Evolutionary conservation across 2,113 vertebrate genomes (phyloP).

Genomic region (Myanophis thanlyinensis): DNA sequence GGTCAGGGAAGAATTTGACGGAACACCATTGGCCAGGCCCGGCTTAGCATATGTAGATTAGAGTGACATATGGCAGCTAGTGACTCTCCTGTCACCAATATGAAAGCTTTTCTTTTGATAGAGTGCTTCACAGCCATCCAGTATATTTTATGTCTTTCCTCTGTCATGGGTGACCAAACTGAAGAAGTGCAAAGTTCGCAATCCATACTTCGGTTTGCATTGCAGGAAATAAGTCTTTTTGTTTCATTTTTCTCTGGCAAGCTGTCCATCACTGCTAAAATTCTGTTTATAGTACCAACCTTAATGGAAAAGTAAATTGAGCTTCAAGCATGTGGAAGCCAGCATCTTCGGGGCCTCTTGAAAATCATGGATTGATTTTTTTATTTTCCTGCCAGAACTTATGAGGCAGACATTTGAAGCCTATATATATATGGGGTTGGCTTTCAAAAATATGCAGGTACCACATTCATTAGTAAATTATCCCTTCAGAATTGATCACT

Average conservation of each 20-base stretch:
- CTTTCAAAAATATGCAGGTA: neutral
- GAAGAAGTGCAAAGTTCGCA: conserved; percentile 20
- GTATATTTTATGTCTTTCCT: neutral
- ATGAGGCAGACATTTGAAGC: neutral
- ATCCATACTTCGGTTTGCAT: neutral
- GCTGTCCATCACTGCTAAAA: neutral
- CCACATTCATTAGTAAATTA: neutral
- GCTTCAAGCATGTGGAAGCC: fast-evolving
- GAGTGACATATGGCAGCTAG: conserved; percentile 58
- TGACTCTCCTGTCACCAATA: conserved; percentile 51
- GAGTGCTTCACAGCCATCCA: conserved; percentile 6
- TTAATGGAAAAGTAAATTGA: neutral
- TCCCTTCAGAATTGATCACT: neutral
- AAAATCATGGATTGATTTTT: neutral
- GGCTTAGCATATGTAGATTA: conserved; percentile 49
- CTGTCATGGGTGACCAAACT: neutral
- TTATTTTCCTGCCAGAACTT: neutral
- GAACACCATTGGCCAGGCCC: conserved; percentile 32
- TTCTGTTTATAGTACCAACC: neutral
- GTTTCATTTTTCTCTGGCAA: neutral
- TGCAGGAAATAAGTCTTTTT: neutral
- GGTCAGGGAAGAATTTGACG: conserved; percentile 35
- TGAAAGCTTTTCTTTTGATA: conserved; percentile 48
- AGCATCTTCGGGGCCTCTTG: neutral
- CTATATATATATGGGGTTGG: neutral